phyloP scores from a whole-genome alignment of 2,888 invertebrate species.

The Rhynchonema sp. region DNA sequence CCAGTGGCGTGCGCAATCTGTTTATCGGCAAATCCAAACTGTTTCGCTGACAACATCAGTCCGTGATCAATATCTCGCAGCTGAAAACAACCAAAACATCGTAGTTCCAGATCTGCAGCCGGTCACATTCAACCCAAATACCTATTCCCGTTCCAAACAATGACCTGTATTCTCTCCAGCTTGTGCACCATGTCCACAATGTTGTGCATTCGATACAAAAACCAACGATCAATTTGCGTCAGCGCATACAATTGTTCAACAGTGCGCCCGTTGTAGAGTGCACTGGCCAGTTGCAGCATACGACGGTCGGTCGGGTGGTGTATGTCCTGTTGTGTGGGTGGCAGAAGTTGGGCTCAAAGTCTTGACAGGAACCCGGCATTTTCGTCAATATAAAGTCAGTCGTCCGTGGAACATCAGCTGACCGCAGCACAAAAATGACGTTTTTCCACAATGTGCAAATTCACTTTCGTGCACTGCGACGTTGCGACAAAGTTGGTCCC shows the following conservation, averaged over 20 bases:
- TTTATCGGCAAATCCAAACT: constrained; percentile 85
- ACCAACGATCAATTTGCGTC: constrained; percentile 93
- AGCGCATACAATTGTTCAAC: constrained; percentile 67
- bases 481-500: too few species aligned
- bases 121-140: neutral
- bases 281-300: constrained; percentile 86
- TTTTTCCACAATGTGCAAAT: too few species aligned
- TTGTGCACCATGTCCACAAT: constrained; percentile 43
- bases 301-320: constrained; percentile 84
- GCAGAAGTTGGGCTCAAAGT: too few species aligned
- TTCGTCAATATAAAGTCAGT: too few species aligned
- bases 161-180: neutral
- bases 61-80: neutral
- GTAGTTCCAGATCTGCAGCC: neutral
- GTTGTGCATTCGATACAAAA: constrained; percentile 76
- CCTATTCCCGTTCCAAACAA: too few species aligned
- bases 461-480: too few species aligned
- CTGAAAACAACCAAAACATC: neutral
- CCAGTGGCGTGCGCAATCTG: constrained; percentile 54
- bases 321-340: constrained; percentile 50
- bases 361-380: too few species aligned
- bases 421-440: too few species aligned
- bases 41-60: constrained; percentile 59
- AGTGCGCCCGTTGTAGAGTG: constrained; percentile 49
- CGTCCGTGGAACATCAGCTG: too few species aligned